Percentiles rank a stretch among this genome's conserved stretches.
Conservation (phyloP, 2,797 vertebrate species). For the Lepidocolaptes lacrymiger region DNA sequence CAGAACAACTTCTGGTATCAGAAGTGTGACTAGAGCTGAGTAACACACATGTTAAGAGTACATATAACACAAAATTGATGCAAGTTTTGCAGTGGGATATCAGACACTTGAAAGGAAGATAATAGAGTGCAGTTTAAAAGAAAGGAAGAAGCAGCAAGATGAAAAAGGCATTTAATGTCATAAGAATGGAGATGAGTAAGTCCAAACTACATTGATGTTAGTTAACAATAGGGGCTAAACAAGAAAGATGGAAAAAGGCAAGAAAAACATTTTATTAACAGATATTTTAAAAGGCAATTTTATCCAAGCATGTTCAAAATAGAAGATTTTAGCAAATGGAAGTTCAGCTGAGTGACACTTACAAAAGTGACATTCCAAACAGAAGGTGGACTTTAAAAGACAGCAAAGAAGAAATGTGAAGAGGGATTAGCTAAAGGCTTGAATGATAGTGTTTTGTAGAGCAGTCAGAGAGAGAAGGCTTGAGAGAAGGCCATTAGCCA, state of each 20-base stretch:
- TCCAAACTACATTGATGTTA: background rate
- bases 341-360: background rate
- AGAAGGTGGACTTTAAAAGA: background rate
- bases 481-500: background rate
- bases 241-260: background rate
- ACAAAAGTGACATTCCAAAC: background rate
- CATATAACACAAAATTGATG: background rate
- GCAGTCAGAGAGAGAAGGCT: background rate
- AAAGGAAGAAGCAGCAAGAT: background rate
- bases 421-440: background rate
- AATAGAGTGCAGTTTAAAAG: background rate
- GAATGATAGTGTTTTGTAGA: background rate
- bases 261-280: background rate
- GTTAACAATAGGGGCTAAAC: background rate
- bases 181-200: background rate
- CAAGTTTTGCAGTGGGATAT: background rate
- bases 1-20: background rate
- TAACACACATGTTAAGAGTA: background rate
- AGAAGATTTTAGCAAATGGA: background rate
- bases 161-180: background rate
- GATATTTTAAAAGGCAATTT: background rate
- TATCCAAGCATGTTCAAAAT: background rate
- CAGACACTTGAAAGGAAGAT: background rate
- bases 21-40: background rate
- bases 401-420: background rate